A percentile compares a stretch with the other conserved stretches of the same genome.
These are phyloP conservation scores for Platysternon megacephalum DNA, from an alignment of 2,113 vertebrate genomes.

Conservation along the genomic window DNA sequence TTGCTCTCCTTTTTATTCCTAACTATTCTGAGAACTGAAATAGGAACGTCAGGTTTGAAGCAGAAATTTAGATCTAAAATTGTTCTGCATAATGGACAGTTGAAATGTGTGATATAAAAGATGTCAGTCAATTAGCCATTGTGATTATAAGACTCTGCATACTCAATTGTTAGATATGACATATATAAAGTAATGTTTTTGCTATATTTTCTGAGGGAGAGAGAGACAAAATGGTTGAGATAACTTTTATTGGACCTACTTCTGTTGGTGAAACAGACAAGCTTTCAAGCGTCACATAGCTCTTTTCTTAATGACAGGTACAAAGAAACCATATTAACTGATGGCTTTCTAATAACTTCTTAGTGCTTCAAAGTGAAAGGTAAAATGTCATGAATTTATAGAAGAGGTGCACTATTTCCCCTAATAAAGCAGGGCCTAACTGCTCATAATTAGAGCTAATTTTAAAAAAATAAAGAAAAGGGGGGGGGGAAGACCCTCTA, in stretches of 20 bases:
- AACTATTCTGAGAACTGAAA: background rate
- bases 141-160: background rate
- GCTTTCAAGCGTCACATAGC: background rate
- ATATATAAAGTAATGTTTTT: background rate
- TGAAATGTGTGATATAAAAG: background rate
- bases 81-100: background rate
- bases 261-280: background rate
- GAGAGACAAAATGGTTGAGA: background rate
- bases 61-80: background rate
- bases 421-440: background rate
- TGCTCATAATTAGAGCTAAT: background rate
- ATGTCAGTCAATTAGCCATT: background rate
- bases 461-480: background rate
- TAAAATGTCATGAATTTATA: background rate
- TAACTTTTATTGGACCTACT: background rate
- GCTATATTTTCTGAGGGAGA: background rate
- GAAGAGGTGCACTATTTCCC: background rate
- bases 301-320: background rate
- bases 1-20: constrained; percentile 1
- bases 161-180: background rate
- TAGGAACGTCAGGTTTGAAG: background rate
- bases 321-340: background rate
- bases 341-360: background rate
- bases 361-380: background rate
- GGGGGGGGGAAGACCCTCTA: background rate